These are phyloP conservation scores for Corythoichthys intestinalis DNA, from an alignment of 2,113 vertebrate species.

Conservation along the genomic window DNA sequence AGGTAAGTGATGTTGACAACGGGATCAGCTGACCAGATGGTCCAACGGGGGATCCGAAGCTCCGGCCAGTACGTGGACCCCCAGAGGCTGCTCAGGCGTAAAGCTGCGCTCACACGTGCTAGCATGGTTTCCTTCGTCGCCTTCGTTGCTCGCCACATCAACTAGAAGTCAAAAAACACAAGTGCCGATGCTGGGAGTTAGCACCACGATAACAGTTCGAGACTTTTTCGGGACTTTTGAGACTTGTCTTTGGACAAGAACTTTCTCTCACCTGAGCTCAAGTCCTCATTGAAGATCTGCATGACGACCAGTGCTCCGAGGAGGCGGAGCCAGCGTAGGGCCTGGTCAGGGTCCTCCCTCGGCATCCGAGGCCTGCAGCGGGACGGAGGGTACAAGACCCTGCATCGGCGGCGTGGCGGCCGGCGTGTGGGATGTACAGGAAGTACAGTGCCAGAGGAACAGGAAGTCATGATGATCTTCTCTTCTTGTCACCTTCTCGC, in stretches of 20 bases:
- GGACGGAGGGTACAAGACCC: constrained; percentile 64
- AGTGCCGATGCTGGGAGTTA: neutral
- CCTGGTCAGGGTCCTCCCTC: constrained; percentile 51
- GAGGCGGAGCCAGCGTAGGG: constrained; percentile 63
- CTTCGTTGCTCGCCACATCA: neutral
- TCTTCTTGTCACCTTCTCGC: neutral
- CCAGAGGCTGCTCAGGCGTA: constrained; percentile 29
- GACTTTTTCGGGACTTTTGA: neutral
- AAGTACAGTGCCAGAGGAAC: constrained; percentile 12
- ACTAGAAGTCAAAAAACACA: neutral
- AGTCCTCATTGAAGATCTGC: constrained; percentile 72
- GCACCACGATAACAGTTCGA: neutral
- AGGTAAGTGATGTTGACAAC: constrained; percentile 4
- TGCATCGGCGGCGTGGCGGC: constrained; percentile 37
- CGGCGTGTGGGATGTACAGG: constrained; percentile 14
- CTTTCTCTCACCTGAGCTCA: constrained; percentile 39
- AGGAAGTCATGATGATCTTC: constrained; percentile 18
- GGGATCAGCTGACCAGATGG: constrained; percentile 29
- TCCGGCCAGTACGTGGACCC: constrained; percentile 9
- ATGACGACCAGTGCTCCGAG: constrained; percentile 64
- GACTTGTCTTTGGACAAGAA: neutral
- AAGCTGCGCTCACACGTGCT: neutral
- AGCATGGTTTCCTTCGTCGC: neutral
- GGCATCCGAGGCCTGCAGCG: constrained; percentile 36
- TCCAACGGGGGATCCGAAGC: constrained; percentile 33